A percentile compares a stretch with the other conserved stretches of the same genome.
Evolutionary conservation across 2,797 vertebrate genomes (phyloP).

Genomic region (Xerus rutilus): DNA sequence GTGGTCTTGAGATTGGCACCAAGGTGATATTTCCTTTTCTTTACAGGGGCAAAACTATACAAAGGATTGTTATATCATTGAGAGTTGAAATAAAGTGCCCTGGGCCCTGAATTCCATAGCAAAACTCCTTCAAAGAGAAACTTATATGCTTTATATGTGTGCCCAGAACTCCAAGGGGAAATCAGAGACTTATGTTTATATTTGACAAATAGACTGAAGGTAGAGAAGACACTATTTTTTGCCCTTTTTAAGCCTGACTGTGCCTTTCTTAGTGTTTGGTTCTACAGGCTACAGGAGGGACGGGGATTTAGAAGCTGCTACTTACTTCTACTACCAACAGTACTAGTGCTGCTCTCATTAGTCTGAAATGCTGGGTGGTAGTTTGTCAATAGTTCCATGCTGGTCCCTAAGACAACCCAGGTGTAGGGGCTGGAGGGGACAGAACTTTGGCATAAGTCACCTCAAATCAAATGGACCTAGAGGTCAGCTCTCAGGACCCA

Average conservation of each 20-base stretch:
- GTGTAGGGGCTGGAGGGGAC: neutral
- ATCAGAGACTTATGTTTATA: neutral
- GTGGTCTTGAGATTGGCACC: conserved; percentile 32
- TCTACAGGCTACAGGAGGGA: rapidly evolving
- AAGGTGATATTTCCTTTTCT: conserved; percentile 68
- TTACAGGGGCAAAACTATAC: conserved; percentile 43
- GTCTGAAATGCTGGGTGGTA: too few relatives aligned
- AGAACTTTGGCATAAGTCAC: neutral
- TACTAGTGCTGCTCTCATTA: rapidly evolving
- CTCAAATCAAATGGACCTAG: neutral
- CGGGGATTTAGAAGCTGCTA: neutral
- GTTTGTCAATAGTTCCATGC: too few relatives aligned
- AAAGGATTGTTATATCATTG: conserved; percentile 57
- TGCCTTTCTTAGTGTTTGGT: neutral
- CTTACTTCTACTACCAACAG: too few relatives aligned
- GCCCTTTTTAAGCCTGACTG: neutral
- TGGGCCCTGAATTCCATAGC: neutral
- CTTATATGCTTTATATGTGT: neutral
- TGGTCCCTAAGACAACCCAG: neutral
- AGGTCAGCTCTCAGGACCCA: neutral
- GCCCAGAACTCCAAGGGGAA: conserved; percentile 32
- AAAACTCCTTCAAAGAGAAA: neutral
- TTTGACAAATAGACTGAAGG: neutral
- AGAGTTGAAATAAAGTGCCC: conserved; percentile 40
- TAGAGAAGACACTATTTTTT: neutral